A percentile compares a stretch with the other conserved stretches of the same genome.
Evolutionary conservation across 2,888 invertebrate genomes (phyloP).

Genomic region (Andrena fulva): DNA sequence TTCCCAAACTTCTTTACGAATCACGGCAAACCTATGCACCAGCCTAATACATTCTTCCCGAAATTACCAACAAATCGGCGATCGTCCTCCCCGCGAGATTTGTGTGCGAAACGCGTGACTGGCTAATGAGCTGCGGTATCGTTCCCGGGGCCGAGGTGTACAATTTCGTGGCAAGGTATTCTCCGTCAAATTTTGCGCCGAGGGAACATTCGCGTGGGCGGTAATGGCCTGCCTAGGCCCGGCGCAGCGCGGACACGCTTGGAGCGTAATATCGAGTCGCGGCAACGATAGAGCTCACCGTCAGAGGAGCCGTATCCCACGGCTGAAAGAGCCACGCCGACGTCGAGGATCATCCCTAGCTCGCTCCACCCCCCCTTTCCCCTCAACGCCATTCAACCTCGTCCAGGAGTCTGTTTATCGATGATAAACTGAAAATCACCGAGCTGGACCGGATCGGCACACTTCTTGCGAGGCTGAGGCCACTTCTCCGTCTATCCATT

Average conservation of each 20-base stretch:
- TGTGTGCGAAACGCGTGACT: neutral
- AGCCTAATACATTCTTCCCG: neutral
- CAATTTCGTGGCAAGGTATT: slow-evolving; percentile 33
- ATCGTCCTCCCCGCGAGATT: neutral
- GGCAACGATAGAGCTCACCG: slow-evolving; percentile 23
- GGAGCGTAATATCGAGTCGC: slow-evolving; percentile 34
- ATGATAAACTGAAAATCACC: slow-evolving; percentile 38
- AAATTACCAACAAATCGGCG: neutral
- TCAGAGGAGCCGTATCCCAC: slow-evolving; percentile 4
- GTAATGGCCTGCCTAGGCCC: slow-evolving; percentile 21
- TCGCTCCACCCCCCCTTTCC: neutral
- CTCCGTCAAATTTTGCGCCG: slow-evolving; percentile 29
- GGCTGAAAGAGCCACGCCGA: slow-evolving; percentile 10
- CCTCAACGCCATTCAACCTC: neutral
- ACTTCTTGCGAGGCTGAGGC: neutral
- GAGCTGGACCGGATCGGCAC: neutral
- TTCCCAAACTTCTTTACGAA: too few relatives aligned
- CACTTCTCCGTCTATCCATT: slow-evolving; percentile 19
- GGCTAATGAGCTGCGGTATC: slow-evolving; percentile 36
- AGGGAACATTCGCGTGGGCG: slow-evolving; percentile 21
- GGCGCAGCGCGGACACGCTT: slow-evolving; percentile 18
- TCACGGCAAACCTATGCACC: neutral
- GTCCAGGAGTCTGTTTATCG: slow-evolving; percentile 21
- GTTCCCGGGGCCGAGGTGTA: neutral
- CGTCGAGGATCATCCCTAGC: neutral